Conservation (phyloP, 2,888 invertebrate genomes). For the Sarcophaga variegata region DNA sequence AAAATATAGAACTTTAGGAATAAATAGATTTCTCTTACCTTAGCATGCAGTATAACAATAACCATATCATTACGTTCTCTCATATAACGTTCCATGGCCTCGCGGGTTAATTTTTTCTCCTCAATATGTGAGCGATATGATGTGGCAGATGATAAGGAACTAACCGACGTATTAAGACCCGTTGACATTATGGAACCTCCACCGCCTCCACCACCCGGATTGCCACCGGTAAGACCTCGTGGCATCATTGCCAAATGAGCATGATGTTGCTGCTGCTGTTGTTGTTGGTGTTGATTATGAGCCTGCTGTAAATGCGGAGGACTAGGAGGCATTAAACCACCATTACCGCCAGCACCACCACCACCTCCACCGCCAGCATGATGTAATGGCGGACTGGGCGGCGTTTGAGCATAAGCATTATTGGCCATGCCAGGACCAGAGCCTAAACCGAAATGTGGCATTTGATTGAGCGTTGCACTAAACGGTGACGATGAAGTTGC, state of each 20-base stretch:
- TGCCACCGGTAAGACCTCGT: conserved; percentile 67
- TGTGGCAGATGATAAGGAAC: conserved; percentile 70
- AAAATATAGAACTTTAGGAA: too few species aligned
- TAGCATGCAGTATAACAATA: conserved; percentile 98
- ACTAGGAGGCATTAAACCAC: conserved; percentile 72
- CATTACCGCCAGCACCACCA: conserved; percentile 46
- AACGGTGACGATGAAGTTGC: conserved; percentile 33
- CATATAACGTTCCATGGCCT: conserved; percentile 96
- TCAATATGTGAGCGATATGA: conserved; percentile 83
- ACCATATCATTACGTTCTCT: conserved; percentile 97
- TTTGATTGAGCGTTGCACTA: conserved; percentile 70
- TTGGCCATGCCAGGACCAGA: conserved; percentile 72
- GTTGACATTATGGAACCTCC: conserved; percentile 70
- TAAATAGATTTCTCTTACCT: conserved; percentile 81
- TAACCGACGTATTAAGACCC: conserved; percentile 71
- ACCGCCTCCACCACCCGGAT: conserved; percentile 65
- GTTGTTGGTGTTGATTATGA: conserved; percentile 74
- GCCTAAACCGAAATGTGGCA: conserved; percentile 83
- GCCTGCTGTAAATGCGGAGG: conserved; percentile 73
- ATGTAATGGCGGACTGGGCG: conserved; percentile 88
- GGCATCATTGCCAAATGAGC: conserved; percentile 79
- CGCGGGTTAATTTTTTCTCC: conserved; percentile 85
- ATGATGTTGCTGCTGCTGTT: conserved; percentile 76
- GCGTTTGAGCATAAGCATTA: conserved; percentile 88
- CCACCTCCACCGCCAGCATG: conserved; percentile 82